phyloP scores from a whole-genome alignment of 2,113 vertebrate genomes.

The Tyto alba region DNA sequence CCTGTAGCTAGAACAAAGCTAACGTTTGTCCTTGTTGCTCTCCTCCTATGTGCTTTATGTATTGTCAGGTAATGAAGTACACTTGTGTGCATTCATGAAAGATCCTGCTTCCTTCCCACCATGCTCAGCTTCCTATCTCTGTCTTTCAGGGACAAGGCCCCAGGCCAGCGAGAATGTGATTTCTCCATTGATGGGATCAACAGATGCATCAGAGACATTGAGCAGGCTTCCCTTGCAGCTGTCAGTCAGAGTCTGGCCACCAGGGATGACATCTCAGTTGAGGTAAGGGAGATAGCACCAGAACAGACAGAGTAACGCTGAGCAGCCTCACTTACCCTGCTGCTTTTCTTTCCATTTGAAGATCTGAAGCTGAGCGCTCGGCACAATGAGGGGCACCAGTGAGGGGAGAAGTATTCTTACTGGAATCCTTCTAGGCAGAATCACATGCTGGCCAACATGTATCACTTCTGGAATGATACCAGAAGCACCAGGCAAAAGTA shows the following conservation, averaged over 20 bases:
- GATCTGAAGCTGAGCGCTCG: background rate
- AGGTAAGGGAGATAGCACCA: slow-evolving; percentile 73
- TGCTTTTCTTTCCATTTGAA: background rate
- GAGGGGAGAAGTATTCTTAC: background rate
- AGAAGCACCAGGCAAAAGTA: background rate
- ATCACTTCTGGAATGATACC: background rate
- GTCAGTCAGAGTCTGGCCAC: slow-evolving; percentile 92
- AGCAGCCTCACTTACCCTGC: background rate
- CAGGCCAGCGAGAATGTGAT: slow-evolving; percentile 95
- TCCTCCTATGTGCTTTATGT: background rate
- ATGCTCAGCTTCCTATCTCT: background rate
- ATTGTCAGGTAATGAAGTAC: background rate
- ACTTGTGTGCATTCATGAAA: background rate
- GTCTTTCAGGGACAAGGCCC: slow-evolving; percentile 90
- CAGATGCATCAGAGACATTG: slow-evolving; percentile 94
- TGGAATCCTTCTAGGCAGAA: background rate
- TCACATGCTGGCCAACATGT: fast-evolving
- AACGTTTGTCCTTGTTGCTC: background rate
- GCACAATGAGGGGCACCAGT: background rate
- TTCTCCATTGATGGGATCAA: slow-evolving; percentile 96
- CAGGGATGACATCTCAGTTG: slow-evolving; percentile 96
- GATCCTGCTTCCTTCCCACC: background rate
- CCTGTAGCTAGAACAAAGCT: background rate
- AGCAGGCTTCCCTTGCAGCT: slow-evolving; percentile 91
- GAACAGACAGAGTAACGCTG: background rate